Conservation (phyloP, 2,113 vertebrate genomes). For the Hystrix cristata region DNA sequence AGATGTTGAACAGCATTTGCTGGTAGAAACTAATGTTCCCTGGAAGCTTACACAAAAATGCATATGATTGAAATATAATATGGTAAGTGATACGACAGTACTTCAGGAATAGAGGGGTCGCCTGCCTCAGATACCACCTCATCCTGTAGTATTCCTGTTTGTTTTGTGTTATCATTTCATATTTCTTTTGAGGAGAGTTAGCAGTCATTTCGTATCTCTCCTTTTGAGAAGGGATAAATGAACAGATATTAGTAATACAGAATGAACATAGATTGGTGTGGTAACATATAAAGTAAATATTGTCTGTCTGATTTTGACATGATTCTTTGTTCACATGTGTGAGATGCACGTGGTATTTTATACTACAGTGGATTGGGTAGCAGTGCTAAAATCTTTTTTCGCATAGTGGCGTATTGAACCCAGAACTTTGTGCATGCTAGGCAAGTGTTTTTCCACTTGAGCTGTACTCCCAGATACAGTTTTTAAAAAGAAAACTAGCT, state of each 20-base stretch:
- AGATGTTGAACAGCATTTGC: neutral
- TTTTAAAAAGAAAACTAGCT: neutral
- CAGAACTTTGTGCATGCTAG: neutral
- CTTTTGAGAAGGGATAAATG: neutral
- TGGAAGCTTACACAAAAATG: neutral
- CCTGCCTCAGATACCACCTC: neutral
- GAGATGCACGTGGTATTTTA: neutral
- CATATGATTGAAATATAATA: neutral
- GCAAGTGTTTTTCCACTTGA: neutral
- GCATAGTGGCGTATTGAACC: neutral
- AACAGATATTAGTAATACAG: slow-evolving; percentile 21
- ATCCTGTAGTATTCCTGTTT: neutral
- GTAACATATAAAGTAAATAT: neutral
- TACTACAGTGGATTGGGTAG: neutral
- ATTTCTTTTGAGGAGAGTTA: neutral
- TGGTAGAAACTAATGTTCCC: neutral
- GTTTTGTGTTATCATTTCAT: neutral
- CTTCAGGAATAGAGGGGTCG: neutral
- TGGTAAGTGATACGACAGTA: neutral
- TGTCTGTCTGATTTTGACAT: slow-evolving; percentile 37
- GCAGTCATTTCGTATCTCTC: neutral
- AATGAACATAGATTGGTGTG: slow-evolving; percentile 18
- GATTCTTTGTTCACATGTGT: slow-evolving; percentile 2
- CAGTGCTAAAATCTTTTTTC: neutral
- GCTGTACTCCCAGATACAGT: neutral